These are phyloP conservation scores for Marmota monax DNA, from an alignment of 2,113 vertebrate genomes.

Conservation along the genomic window DNA sequence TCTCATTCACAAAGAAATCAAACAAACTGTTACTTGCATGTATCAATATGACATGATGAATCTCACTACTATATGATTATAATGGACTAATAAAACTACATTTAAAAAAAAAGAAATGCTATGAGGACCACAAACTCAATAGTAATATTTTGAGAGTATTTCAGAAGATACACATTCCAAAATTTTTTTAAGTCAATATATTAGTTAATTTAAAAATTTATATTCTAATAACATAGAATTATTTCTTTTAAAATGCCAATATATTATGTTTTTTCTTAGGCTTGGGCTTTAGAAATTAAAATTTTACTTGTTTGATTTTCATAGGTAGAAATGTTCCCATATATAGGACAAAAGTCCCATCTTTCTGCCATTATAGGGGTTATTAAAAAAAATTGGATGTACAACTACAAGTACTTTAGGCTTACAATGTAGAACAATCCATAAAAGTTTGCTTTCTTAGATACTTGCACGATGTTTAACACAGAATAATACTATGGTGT, in stretches of 20 bases:
- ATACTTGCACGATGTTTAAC: not conserved
- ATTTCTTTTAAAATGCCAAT: not conserved
- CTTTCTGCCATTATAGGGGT: fast-evolving
- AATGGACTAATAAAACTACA: too few species aligned
- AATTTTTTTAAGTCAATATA: not conserved
- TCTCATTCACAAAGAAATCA: not conserved
- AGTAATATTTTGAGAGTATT: too few species aligned
- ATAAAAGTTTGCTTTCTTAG: not conserved
- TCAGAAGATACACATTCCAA: not conserved
- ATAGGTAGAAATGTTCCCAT: not conserved
- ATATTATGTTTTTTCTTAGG: not conserved
- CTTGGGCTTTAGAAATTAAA: not conserved
- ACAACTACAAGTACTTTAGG: not conserved
- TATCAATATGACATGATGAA: too few species aligned
- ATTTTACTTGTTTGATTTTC: not conserved
- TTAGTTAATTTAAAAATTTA: not conserved
- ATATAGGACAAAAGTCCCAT: not conserved
- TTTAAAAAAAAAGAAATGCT: too few species aligned
- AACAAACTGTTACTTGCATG: too few species aligned
- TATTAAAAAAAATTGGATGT: not conserved
- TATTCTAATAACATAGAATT: not conserved
- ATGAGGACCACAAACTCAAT: too few species aligned
- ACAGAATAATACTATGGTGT: fast-evolving
- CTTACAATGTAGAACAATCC: not conserved
- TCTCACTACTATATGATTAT: too few species aligned